Percentiles rank a stretch among this genome's conserved stretches.
These are phyloP conservation scores for Micrastur ruficollis DNA, from an alignment of 2,797 vertebrate species.

Conservation along the genomic window DNA sequence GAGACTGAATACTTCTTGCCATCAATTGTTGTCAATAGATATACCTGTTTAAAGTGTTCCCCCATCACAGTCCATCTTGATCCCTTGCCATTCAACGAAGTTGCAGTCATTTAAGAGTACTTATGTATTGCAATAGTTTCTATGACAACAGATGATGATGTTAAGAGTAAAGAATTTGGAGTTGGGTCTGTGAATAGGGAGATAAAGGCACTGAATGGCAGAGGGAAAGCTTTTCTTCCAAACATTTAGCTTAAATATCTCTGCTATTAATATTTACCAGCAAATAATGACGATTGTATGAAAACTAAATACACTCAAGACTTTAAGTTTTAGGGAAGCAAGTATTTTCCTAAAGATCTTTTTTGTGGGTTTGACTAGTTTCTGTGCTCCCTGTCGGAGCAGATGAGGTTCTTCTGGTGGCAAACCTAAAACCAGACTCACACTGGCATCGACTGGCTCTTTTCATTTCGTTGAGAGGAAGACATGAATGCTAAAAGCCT, in stretches of 20 bases:
- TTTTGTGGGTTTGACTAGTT: neutral
- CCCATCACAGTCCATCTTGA: slow-evolving; percentile 54
- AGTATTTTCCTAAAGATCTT: neutral
- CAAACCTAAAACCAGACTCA: neutral
- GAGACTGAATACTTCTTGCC: neutral
- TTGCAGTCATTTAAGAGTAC: slow-evolving; percentile 68
- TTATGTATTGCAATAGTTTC: slow-evolving; percentile 72
- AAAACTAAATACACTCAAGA: slow-evolving; percentile 8
- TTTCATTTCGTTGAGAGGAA: neutral
- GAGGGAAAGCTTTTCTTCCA: slow-evolving; percentile 38
- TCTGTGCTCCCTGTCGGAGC: neutral
- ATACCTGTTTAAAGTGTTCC: slow-evolving; percentile 42
- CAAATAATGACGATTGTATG: neutral
- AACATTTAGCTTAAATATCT: neutral
- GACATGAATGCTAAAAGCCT: neutral
- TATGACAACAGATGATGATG: slow-evolving; percentile 75
- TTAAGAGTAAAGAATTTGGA: slow-evolving; percentile 72
- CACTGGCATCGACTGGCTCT: neutral
- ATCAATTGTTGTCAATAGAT: neutral
- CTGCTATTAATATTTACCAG: neutral
- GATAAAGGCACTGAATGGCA: slow-evolving; percentile 48
- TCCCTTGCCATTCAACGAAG: slow-evolving; percentile 65
- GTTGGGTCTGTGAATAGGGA: slow-evolving; percentile 63
- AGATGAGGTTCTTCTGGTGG: neutral
- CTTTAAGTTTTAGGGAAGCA: neutral